Evolutionary conservation across 2,797 vertebrate species (phyloP), one percentile per base, ranked within the genome.

Genomic region (Syngnathus acus): DNA sequence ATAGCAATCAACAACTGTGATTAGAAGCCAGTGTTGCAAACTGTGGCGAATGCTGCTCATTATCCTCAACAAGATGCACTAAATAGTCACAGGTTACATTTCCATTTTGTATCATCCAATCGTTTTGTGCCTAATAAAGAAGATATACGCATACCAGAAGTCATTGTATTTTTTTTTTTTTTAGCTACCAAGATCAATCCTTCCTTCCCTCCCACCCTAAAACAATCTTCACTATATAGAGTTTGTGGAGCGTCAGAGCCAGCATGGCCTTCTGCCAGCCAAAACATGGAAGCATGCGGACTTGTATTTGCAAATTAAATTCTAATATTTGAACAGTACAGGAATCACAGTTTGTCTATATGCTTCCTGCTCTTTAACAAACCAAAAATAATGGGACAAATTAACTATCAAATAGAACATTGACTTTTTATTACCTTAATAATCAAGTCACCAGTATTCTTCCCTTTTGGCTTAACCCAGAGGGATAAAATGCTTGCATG

Each of bases 61-160:
- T 40, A 42, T 13, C 58, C 58, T 19, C 58, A 19, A 40, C 58
- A 60, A 32, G 54, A 32, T 32, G 54, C 26, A 37, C 55, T 58
- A 37, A 16, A 58, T 37, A 8, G 55, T 38, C 54, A 37, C 54
- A 57, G 32, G 4, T 37, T 21, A n/a, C 40, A 26, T 45, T 45
- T 19, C 11, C n/a, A 42, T 11, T 42, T 21, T 61, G 38, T 61
- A 61, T 23, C 42, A 61, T 13, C 4, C 59, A 42, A 23, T 61
- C 3, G 32, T 60, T 42, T 62, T 45, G 13, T 45, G 60, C 42
- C 60, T 45, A 43, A 62, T 45, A 43, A 62, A 62, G 13, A 62
- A 3, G 11, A 23, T 11, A 16, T 58, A 11, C 32, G 9, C 55
- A 37, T 37, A 6, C 14, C 13, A 37, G 26, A 37, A 57, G 55